Percentiles rank a stretch among this genome's conserved stretches.
These are phyloP conservation scores for Sminthurides aquaticus DNA, from an alignment of 2,888 invertebrate species.

Conservation along the genomic window DNA sequence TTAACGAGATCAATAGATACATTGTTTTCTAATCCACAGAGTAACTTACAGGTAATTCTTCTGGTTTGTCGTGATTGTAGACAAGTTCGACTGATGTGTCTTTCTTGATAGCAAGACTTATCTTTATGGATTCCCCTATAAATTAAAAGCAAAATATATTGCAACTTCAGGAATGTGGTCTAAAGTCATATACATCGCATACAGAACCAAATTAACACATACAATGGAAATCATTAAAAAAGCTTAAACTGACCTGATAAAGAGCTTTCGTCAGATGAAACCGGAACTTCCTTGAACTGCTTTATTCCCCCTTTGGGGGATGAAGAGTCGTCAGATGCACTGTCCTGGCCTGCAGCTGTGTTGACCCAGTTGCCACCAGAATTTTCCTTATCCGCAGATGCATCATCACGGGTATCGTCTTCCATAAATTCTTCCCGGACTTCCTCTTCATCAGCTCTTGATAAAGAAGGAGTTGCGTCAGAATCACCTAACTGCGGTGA, in stretches of 20 bases:
- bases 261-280: conserved; percentile 21
- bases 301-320: conserved; percentile 18
- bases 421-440: conserved; percentile 16
- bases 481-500: not conserved
- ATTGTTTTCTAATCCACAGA: not conserved
- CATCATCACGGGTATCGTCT: conserved; percentile 10
- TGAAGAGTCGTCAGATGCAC: conserved; percentile 22
- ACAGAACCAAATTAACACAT: too few relatives aligned
- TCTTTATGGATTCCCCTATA: conserved; percentile 12
- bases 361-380: conserved; percentile 16
- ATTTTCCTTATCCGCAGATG: conserved; percentile 21
- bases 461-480: conserved; percentile 17
- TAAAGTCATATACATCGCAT: not conserved
- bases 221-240: too few relatives aligned
- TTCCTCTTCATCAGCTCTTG: conserved; percentile 17
- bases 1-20: not conserved
- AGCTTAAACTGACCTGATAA: not conserved
- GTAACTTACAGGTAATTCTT: conserved; percentile 15
- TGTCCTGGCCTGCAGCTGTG: conserved; percentile 6
- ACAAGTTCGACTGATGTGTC: conserved; percentile 17
- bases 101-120: conserved; percentile 13
- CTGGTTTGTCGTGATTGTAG: conserved; percentile 16
- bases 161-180: not conserved
- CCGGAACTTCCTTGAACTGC: conserved; percentile 17
- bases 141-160: not conserved